Conservation (phyloP, 2,113 vertebrate species). For the Chaenogobius annularis region DNA sequence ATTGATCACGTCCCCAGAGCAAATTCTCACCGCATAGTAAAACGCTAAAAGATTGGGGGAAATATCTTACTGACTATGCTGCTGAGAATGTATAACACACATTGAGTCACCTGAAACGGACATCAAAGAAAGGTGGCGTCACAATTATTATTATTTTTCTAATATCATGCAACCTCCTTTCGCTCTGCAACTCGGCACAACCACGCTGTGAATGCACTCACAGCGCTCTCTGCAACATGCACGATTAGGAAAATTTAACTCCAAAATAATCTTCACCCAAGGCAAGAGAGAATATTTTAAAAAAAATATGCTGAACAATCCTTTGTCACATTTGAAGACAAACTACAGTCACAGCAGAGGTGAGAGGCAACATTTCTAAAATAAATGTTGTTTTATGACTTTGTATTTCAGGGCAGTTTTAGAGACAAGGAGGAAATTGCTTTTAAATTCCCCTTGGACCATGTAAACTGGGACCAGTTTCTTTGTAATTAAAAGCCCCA, state of each 20-base stretch:
- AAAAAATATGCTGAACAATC: constrained; percentile 41
- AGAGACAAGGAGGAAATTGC: constrained; percentile 66
- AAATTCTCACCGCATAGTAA: constrained; percentile 44
- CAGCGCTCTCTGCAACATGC: constrained; percentile 45
- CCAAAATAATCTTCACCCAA: constrained; percentile 62
- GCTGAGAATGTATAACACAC: constrained; percentile 46
- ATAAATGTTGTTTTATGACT: constrained; percentile 58
- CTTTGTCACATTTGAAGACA: constrained; percentile 44
- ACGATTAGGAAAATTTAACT: constrained; percentile 62
- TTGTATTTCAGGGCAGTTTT: constrained; percentile 55
- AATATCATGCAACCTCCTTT: constrained; percentile 31
- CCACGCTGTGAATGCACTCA: constrained; percentile 48
- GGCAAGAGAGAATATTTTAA: constrained; percentile 27
- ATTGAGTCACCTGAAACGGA: constrained; percentile 53
- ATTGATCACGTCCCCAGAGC: constrained; percentile 44
- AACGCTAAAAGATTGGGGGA: constrained; percentile 41
- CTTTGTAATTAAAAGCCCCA: constrained; percentile 70
- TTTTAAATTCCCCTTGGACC: constrained; percentile 72
- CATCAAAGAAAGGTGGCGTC: constrained; percentile 51
- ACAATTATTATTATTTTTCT: not conserved
- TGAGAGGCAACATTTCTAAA: constrained; percentile 35
- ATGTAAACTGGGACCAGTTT: constrained; percentile 42
- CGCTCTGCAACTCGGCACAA: constrained; percentile 40
- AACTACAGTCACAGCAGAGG: not conserved
- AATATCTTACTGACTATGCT: constrained; percentile 63